Conservation (phyloP, 1,140 invertebrate species). For the Drosophila mojavensis region DNA sequence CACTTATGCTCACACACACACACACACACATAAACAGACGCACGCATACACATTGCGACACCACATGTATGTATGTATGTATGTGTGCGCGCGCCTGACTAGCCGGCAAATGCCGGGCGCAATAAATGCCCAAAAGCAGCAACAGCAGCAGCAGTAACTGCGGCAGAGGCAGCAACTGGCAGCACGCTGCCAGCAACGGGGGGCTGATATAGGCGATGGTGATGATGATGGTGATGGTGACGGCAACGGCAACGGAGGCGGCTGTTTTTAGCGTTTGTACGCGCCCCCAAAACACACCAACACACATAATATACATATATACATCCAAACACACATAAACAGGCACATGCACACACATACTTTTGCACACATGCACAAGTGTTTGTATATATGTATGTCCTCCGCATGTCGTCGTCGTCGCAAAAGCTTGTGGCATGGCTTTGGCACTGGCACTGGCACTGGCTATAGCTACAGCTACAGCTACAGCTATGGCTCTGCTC, state of each 20-base stretch:
- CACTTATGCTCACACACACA: constrained; percentile 30
- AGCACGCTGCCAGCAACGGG: constrained; percentile 41
- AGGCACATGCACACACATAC: background rate
- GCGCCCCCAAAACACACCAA: constrained; percentile 53
- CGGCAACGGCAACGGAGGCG: constrained; percentile 45
- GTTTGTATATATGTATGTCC: constrained; percentile 34
- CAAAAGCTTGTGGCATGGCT: constrained; percentile 81
- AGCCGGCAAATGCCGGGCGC: constrained; percentile 72
- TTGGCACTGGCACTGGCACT: constrained; percentile 53
- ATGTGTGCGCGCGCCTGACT: constrained; percentile 64
- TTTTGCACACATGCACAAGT: constrained; percentile 22
- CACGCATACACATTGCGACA: constrained; percentile 7
- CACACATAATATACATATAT: constrained; percentile 28
- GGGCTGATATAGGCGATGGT: constrained; percentile 26
- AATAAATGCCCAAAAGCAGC: constrained; percentile 83
- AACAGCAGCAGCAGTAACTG: constrained; percentile 37
- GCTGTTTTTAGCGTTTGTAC: constrained; percentile 81
- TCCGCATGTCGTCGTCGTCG: constrained; percentile 66
- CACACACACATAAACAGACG: background rate
- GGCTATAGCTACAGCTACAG: background rate
- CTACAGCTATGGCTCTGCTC: constrained; percentile 35
- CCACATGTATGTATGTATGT: constrained; percentile 47
- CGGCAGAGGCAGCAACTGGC: constrained; percentile 46
- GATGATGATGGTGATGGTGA: background rate
- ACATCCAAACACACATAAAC: background rate